These are phyloP conservation scores for Eupithecia insigniata DNA, from an alignment of 2,888 invertebrate genomes.

Conservation along the genomic window DNA sequence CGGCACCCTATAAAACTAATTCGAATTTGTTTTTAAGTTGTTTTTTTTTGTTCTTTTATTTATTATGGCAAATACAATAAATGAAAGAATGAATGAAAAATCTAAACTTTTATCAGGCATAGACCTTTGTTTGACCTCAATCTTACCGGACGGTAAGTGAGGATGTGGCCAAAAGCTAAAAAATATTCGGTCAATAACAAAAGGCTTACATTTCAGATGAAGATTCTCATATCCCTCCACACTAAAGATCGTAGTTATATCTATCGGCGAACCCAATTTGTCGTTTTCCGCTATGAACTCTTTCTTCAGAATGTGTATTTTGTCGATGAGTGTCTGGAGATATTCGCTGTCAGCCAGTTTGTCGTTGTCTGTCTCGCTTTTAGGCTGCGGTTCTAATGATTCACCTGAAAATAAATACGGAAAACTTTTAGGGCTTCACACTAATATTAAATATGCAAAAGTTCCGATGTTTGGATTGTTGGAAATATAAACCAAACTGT, in stretches of 20 bases:
- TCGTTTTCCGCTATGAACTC: constrained; percentile 85
- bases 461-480: too few species aligned
- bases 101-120: too few species aligned
- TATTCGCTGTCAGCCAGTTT: constrained; percentile 78
- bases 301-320: constrained; percentile 86
- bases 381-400: constrained; percentile 55
- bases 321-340: constrained; percentile 85
- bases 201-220: constrained; percentile 80
- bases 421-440: too few species aligned
- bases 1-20: too few species aligned
- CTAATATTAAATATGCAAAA: too few species aligned
- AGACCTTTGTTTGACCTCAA: too few species aligned
- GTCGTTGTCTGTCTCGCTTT: constrained; percentile 78
- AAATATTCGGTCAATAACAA: background rate
- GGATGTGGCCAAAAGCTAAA: background rate
- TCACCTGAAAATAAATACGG: constrained; percentile 39
- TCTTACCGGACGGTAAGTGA: background rate
- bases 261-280: constrained; percentile 84
- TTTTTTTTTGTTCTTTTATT: too few species aligned
- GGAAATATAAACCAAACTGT: too few species aligned
- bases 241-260: constrained; percentile 83
- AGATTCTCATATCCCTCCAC: constrained; percentile 69
- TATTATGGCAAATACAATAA: too few species aligned
- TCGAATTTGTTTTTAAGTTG: too few species aligned
- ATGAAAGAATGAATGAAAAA: too few species aligned